A percentile compares a stretch with the other conserved stretches of the same genome.
phyloP scores from a whole-genome alignment of 1,140 invertebrate species.

The Magallana angulata region DNA sequence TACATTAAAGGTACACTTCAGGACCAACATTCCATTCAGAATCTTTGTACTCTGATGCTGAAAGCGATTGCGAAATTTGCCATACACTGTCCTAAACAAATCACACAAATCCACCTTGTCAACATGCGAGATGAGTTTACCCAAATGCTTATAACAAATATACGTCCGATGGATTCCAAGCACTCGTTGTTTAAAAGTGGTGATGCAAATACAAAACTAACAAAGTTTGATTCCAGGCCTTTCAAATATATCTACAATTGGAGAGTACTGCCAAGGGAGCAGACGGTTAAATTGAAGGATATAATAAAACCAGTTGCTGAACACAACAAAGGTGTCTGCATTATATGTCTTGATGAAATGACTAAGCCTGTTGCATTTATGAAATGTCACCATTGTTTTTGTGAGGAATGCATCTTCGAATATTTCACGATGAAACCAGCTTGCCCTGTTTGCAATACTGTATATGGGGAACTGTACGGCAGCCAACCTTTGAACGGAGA shows the following conservation, averaged over 20 bases:
- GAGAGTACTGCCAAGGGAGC: neutral
- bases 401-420: slow-evolving; percentile 57
- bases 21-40: neutral
- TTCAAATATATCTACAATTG: neutral
- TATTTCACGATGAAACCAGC: slow-evolving; percentile 55
- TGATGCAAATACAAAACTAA: neutral
- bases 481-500: slow-evolving; percentile 63
- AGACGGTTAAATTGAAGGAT: neutral
- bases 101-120: neutral
- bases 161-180: neutral
- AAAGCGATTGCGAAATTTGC: neutral
- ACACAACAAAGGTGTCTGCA: slow-evolving; percentile 32
- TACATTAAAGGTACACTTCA: neutral
- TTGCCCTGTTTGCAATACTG: slow-evolving; percentile 68
- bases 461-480: slow-evolving; percentile 65
- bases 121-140: neutral
- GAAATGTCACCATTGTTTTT: slow-evolving; percentile 63
- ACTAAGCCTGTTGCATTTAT: slow-evolving; percentile 51
- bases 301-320: neutral
- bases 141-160: neutral
- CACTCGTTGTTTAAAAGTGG: neutral
- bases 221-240: neutral
- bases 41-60: neutral
- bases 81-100: neutral
- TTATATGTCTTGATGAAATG: slow-evolving; percentile 61